Base-by-base conservation (phyloP, 2,797 vertebrate species). In the Sciurus vulgaris region DNA sequence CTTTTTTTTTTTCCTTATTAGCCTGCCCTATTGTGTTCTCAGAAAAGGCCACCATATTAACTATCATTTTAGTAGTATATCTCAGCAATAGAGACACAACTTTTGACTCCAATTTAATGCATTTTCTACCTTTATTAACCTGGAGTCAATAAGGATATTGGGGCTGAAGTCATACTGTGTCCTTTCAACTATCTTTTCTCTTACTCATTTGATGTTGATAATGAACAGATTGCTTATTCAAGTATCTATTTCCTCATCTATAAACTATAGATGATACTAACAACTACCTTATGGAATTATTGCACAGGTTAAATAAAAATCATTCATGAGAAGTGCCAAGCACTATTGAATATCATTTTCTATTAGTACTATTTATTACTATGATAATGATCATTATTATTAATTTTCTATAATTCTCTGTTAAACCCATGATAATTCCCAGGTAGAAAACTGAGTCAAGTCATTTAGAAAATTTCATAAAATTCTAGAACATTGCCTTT, bases 391-490 rank as follows among this genome's bases (percentile, higher is more conserved):
- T 44, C 54, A 67, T 77, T 54, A 67, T 65, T 78, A 63, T 35
- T 79, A 47, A 33, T 65, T 65, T 56, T 79, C 22, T 73, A 33
- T 69, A 47, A 1, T 14, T 51, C 76, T 67, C 72, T 87, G 24
- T 73, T 90, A 85, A 82, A 65, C 5, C 28, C 87, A 51, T 54
- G 51, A 85, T 82, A 73, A 22, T 70, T 96, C 72, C 33, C 72
- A 51, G 7, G 72, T 28, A 86, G 6, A 63, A 69, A 77, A 70
- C 4, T 73, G 7, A 92, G 6, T 54, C 49, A 74, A 78, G 59
- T 12, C 54, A 72, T 54, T 70, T 47, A 74, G 49, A 85, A 90
- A 83, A 79, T 12, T 33, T n/a, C 41, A 17, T 61, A 79, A 72
- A 81, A 61, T 69, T 78, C 61, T 72, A 67, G 8, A 84, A 84